These are phyloP conservation scores for Intellagama lesueurii DNA, from an alignment of 2,797 vertebrate genomes.

Conservation along the genomic window DNA sequence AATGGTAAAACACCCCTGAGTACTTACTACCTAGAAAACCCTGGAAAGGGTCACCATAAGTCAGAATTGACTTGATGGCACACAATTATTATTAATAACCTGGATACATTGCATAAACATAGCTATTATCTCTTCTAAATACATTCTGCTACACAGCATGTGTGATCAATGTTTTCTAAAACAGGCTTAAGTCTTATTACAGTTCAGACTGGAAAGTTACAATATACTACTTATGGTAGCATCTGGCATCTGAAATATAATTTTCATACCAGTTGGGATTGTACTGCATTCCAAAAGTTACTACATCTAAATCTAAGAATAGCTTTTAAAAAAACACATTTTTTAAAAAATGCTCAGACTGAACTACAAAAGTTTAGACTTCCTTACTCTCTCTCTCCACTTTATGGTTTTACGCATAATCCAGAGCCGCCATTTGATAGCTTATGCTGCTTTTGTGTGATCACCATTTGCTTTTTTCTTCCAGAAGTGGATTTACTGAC, in stretches of 20 bases:
- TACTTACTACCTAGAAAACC: too few species aligned
- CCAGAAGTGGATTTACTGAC: slow-evolving; percentile 42
- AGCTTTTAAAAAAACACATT: background rate
- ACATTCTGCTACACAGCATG: background rate
- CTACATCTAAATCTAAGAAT: slow-evolving; percentile 31
- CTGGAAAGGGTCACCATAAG: too few species aligned
- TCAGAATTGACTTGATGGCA: too few species aligned
- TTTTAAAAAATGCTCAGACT: background rate
- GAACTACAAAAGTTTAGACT: background rate
- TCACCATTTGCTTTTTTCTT: slow-evolving; percentile 39
- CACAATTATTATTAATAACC: background rate
- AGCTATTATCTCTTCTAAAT: background rate
- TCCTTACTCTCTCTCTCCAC: slow-evolving; percentile 14
- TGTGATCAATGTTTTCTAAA: background rate
- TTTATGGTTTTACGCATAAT: slow-evolving; percentile 21
- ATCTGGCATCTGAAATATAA: slow-evolving; percentile 8
- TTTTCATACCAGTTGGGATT: slow-evolving; percentile 10
- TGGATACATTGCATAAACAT: background rate
- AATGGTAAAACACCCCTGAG: too few species aligned
- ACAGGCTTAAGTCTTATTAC: slow-evolving; percentile 9
- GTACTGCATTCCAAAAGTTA: slow-evolving; percentile 29
- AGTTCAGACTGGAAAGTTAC: background rate
- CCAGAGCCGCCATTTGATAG: slow-evolving; percentile 14
- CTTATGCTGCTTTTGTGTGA: slow-evolving; percentile 34
- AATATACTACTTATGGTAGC: background rate